phyloP scores from a whole-genome alignment of 92 coral and sea anemone species.

The Diadumene lineata region DNA sequence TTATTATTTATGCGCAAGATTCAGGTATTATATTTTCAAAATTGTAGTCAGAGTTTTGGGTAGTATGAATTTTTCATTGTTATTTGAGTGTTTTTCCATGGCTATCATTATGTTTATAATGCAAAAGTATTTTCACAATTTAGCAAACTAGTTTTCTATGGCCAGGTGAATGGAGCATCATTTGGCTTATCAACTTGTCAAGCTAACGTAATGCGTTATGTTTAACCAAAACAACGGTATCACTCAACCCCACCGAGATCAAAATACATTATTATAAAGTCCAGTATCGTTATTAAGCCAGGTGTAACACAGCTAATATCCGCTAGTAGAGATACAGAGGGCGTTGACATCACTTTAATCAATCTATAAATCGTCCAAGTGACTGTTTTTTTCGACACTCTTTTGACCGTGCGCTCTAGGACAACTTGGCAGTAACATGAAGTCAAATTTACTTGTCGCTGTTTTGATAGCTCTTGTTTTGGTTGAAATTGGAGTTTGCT shows the following conservation, averaged over 20 bases:
- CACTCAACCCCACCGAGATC: not conserved
- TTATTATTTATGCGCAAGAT: no score
- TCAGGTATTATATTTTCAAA: no score
- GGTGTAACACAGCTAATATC: conserved; percentile 6
- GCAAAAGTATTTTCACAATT: no score
- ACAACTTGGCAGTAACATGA: not conserved
- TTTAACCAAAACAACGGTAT: not conserved
- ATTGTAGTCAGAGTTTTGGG: no score
- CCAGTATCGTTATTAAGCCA: not conserved
- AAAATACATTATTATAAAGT: not conserved
- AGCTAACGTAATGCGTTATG: not conserved
- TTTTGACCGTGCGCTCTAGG: not conserved
- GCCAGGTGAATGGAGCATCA: not conserved
- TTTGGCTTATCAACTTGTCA: not conserved
- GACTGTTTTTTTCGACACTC: not conserved
- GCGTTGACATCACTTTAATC: conserved; percentile 5
- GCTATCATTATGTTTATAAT: no score
- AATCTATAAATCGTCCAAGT: not conserved
- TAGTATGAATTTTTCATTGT: no score
- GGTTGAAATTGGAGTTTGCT: not conserved
- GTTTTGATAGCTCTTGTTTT: not conserved
- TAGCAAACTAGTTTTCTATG: not conserved
- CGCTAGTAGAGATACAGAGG: conserved; percentile 10
- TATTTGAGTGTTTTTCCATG: no score
- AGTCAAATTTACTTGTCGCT: not conserved